A percentile compares a stretch with the other conserved stretches of the same genome.
Evolutionary conservation across 2,888 invertebrate genomes (phyloP).

Genomic region (Cataglyphis livida): DNA sequence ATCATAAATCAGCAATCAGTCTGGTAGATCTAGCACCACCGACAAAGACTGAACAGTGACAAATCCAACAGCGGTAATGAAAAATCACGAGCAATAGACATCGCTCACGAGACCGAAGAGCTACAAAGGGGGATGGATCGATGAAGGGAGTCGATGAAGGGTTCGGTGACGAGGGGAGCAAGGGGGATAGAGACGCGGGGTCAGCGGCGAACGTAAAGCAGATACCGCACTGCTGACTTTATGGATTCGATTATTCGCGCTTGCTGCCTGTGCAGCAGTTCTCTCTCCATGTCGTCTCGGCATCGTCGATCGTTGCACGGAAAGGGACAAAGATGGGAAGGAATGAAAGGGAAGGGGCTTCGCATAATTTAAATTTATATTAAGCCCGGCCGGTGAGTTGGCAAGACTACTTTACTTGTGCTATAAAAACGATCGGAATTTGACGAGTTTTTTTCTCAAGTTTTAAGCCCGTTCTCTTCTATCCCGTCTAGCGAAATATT

Average conservation of each 20-base stretch:
- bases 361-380: conserved; percentile 76
- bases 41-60: conserved; percentile 50
- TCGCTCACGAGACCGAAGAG: not conserved
- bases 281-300: conserved; percentile 47
- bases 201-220: conserved; percentile 67
- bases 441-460: conserved; percentile 25
- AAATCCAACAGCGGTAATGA: conserved; percentile 49
- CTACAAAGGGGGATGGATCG: not conserved
- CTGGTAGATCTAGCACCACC: conserved; percentile 12
- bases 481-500: conserved; percentile 14
- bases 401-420: conserved; percentile 59
- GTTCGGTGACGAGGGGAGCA: not conserved
- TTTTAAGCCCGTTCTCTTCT: conserved; percentile 3
- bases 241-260: conserved; percentile 76
- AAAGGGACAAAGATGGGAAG: conserved; percentile 9
- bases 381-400: conserved; percentile 58
- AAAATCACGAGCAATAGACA: conserved; percentile 49
- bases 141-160: conserved; percentile 2
- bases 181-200: conserved; percentile 26
- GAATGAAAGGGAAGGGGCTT: conserved; percentile 2
- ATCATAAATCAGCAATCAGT: conserved; percentile 49
- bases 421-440: conserved; percentile 65
- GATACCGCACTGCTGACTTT: conserved; percentile 67
- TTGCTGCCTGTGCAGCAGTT: conserved; percentile 71
- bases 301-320: conserved; percentile 41